A percentile compares a stretch with the other conserved stretches of the same genome.
Evolutionary conservation across 2,888 invertebrate genomes (phyloP).

Genomic region (Caenorhabditis zanzibari): DNA sequence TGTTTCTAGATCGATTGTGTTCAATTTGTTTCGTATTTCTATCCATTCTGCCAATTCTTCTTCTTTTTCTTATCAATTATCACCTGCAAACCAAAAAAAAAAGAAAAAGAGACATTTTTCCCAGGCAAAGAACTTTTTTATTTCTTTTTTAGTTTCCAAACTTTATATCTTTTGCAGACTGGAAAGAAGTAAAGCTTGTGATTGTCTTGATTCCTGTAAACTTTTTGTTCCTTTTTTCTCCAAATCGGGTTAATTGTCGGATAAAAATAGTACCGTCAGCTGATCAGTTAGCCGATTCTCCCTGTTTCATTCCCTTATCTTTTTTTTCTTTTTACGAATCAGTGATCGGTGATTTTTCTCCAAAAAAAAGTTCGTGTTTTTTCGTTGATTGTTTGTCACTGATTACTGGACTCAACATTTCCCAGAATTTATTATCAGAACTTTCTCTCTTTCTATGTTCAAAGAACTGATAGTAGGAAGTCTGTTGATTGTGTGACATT

Average conservation of each 20-base stretch:
- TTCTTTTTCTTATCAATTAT: slow-evolving; percentile 36
- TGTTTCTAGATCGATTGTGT: slow-evolving; percentile 17
- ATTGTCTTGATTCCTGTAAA: not conserved
- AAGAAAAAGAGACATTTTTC: not conserved
- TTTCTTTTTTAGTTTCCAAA: slow-evolving; percentile 3
- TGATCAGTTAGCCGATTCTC: not conserved
- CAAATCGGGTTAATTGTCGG: not conserved
- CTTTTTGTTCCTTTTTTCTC: not conserved
- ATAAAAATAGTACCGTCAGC: not conserved
- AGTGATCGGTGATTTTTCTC: not conserved
- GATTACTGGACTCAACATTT: not conserved
- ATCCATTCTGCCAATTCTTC: slow-evolving; percentile 16
- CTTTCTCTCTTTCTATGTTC: slow-evolving; percentile 3
- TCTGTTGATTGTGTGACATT: slow-evolving; percentile 6
- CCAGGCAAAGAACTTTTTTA: slow-evolving; percentile 16
- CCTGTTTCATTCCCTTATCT: not conserved
- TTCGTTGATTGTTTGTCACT: slow-evolving; percentile 8
- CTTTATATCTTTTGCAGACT: not conserved
- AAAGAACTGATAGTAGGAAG: slow-evolving; percentile 36
- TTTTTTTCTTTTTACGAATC: not conserved
- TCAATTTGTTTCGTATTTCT: slow-evolving; percentile 5
- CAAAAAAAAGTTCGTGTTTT: not conserved
- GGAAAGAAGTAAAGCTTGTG: not conserved
- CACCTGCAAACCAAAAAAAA: slow-evolving; percentile 29
- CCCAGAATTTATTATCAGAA: slow-evolving; percentile 31